Conservation (phyloP, 2,888 invertebrate species). For the Craniophora ligustri region DNA sequence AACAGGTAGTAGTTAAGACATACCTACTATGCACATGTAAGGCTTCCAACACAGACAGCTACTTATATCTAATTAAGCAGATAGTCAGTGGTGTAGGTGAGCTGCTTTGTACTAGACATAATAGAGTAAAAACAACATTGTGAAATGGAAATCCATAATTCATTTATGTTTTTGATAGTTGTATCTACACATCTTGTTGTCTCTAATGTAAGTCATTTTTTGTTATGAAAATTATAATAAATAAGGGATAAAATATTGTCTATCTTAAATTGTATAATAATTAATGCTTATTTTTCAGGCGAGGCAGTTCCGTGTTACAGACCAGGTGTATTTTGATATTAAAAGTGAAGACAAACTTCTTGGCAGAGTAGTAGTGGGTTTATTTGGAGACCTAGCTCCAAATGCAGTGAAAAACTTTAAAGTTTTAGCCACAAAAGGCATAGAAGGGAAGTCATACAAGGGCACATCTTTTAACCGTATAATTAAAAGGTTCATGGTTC, state of each 20-base stretch:
- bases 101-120: slow-evolving; percentile 24
- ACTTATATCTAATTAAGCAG: slow-evolving; percentile 45
- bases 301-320: slow-evolving; percentile 91
- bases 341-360: slow-evolving; percentile 91
- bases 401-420: slow-evolving; percentile 96
- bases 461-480: slow-evolving; percentile 95
- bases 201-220: slow-evolving; percentile 54
- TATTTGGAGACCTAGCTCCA: slow-evolving; percentile 96
- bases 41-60: slow-evolving; percentile 45
- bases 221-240: neutral
- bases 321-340: slow-evolving; percentile 95
- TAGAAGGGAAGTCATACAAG: slow-evolving; percentile 93
- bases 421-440: slow-evolving; percentile 92
- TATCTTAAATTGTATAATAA: neutral
- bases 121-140: slow-evolving; percentile 8
- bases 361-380: slow-evolving; percentile 94
- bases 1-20: slow-evolving; percentile 5
- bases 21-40: slow-evolving; percentile 20
- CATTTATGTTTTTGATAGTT: slow-evolving; percentile 46
- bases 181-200: slow-evolving; percentile 46
- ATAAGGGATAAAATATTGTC: neutral
- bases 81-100: slow-evolving; percentile 27
- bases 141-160: slow-evolving; percentile 52
- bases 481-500: slow-evolving; percentile 96
- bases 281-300: slow-evolving; percentile 77